Evolutionary conservation across 2,888 invertebrate genomes (phyloP), one percentile per base, ranked within the genome.

Genomic region (Netelia fuscicornis): DNA sequence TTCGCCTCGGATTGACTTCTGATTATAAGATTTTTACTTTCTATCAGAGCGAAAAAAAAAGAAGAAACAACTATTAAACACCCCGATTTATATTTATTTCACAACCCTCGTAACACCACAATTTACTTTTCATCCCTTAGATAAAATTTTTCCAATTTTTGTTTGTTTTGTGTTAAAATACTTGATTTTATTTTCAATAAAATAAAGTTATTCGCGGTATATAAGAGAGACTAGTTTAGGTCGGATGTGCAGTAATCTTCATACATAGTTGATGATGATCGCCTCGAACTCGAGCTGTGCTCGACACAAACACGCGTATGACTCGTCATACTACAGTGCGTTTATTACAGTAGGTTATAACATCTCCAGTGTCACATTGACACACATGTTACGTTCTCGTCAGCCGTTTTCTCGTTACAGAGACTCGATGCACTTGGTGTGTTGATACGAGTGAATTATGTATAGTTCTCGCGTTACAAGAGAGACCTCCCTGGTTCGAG

Each of bases 341-440:
- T 44, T 70, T 71, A 64, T 76, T 64, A 62, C 17, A 64, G 70
- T 62, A 42, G 44, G 67, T 77, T 79, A 70, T 75, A 60, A 79
- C 80, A 85, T 84, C 84, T 88, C 86, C 85, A 84, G 87, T 87
- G 87, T 89, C 86, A 86, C 89, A 89, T 89, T 89, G 89, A 89
- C 90, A 89, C 86, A 90, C 89, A 89, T 88, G 89, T 88, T 88
- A 81, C 84, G 86, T 87, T 83, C 76, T 83, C 80, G 85, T 86
- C 83, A 75, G 68, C 81, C 83, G 85, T 81, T 76, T 81, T 86
- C 81, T 78, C 81, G 82, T 83, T 79, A 56, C 76, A 20, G 37
- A 72, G 65, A 60, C 81, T 48, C 9, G 13, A 67, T 56, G 77
- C 83, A 72, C 64, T 67, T 70, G 13, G 30, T 64, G 37, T 72